Percentiles rank a stretch among this genome's conserved stretches.
These are phyloP conservation scores for Haemorhous mexicanus DNA, from an alignment of 2,113 vertebrate species.

Conservation along the genomic window DNA sequence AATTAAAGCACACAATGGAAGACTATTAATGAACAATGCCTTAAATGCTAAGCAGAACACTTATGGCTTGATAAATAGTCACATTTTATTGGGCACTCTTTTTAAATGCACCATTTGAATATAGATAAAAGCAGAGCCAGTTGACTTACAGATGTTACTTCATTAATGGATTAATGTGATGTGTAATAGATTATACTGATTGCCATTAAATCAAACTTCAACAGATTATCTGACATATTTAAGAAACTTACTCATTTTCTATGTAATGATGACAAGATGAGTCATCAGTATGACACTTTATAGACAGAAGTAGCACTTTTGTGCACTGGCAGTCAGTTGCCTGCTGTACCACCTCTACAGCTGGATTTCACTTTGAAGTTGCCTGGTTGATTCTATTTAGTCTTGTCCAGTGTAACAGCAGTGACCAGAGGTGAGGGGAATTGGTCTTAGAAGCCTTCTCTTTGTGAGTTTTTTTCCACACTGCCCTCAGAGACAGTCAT, in stretches of 20 bases:
- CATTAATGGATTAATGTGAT: slow-evolving; percentile 26
- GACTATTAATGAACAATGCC: neutral
- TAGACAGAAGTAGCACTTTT: neutral
- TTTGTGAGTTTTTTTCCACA: neutral
- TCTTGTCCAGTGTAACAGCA: neutral
- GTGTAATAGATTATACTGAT: neutral
- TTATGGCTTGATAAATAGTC: slow-evolving; percentile 13
- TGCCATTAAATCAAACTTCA: slow-evolving; percentile 37
- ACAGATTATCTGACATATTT: slow-evolving; percentile 39
- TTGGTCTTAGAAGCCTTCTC: neutral
- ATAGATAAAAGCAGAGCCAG: neutral
- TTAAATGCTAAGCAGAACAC: neutral
- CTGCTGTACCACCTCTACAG: neutral
- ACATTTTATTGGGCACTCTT: slow-evolving; percentile 12
- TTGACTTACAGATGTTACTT: neutral
- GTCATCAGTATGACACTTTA: neutral
- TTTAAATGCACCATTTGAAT: neutral
- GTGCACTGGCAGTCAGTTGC: neutral
- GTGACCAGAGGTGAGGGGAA: neutral
- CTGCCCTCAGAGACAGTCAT: neutral
- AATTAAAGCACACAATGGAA: slow-evolving; percentile 5
- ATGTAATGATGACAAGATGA: neutral
- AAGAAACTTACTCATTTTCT: slow-evolving; percentile 39
- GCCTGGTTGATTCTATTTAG: neutral
- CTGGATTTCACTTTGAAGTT: neutral